Conservation (phyloP, 2,797 vertebrate genomes). For the Mastacembelus armatus region DNA sequence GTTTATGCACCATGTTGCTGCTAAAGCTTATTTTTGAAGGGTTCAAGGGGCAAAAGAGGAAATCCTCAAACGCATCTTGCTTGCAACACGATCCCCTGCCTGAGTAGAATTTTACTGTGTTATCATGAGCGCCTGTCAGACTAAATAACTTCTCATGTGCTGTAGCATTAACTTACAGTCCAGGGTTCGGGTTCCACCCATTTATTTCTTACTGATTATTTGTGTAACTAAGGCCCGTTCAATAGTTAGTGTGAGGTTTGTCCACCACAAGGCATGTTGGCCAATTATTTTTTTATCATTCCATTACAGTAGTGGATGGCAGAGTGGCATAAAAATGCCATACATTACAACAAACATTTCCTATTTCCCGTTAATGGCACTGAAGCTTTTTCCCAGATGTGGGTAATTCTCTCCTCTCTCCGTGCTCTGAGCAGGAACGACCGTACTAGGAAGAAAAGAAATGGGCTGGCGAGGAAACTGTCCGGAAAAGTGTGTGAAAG, state of each 20-base stretch:
- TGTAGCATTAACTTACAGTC: constrained; percentile 5
- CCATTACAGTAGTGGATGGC: constrained; percentile 31
- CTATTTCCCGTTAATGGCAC: constrained; percentile 60
- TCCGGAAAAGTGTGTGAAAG: constrained; percentile 78
- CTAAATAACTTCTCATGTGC: constrained; percentile 22
- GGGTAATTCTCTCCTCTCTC: constrained; percentile 34
- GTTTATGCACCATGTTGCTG: no score
- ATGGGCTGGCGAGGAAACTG: constrained; percentile 72
- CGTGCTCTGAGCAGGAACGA: constrained; percentile 40
- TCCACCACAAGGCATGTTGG: constrained; percentile 25
- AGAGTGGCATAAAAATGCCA: constrained; percentile 54
- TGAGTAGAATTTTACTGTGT: background rate
- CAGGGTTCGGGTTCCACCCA: constrained; percentile 22
- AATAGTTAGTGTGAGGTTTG: constrained; percentile 15
- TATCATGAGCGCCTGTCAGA: background rate
- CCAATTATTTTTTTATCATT: constrained; percentile 47
- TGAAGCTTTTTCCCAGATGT: constrained; percentile 76
- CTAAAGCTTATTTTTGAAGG: background rate
- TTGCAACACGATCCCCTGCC: background rate
- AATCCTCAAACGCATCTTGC: background rate
- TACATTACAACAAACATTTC: constrained; percentile 62
- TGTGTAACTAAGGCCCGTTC: constrained; percentile 27
- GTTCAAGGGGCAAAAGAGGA: background rate
- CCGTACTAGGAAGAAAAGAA: constrained; percentile 53
- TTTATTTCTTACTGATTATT: constrained; percentile 17